Percentiles rank a stretch among this genome's conserved stretches.
phyloP scores from a whole-genome alignment of 2,113 vertebrate species.

The Patagioenas fasciata region DNA sequence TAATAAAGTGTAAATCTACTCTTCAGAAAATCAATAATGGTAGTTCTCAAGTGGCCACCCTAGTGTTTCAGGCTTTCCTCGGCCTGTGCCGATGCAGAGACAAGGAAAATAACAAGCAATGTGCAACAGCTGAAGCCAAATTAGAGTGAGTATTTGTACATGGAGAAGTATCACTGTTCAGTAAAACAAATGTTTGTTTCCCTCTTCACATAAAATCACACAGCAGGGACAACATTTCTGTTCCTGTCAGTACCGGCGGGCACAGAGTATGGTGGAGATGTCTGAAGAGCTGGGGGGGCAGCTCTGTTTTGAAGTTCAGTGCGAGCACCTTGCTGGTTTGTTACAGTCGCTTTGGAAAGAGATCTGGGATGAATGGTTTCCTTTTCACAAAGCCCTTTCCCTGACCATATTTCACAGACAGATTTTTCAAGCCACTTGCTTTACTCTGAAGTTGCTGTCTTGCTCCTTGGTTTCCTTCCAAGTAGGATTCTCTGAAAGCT shows the following conservation, averaged over 20 bases:
- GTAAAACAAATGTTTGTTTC: not conserved
- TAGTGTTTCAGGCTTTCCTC: not conserved
- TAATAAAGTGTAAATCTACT: not conserved
- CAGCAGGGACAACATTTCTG: not conserved
- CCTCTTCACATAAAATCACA: not conserved
- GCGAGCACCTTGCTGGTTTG: not conserved
- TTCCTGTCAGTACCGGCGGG: not conserved
- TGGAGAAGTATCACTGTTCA: not conserved
- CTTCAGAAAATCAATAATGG: not conserved
- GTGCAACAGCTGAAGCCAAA: not conserved
- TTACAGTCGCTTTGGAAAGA: not conserved
- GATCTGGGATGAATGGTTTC: not conserved
- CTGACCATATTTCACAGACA: not conserved
- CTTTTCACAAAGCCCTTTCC: not conserved
- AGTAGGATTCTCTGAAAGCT: not conserved
- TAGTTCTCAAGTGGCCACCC: not conserved
- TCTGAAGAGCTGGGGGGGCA: not conserved
- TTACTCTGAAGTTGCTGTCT: not conserved
- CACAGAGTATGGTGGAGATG: rapidly evolving
- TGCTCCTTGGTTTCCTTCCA: slow-evolving; percentile 20
- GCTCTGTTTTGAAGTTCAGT: not conserved
- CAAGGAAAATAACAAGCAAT: not conserved
- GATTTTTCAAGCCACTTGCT: not conserved
- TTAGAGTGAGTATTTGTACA: not conserved
- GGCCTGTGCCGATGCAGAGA: not conserved